A percentile compares a stretch with the other conserved stretches of the same genome.
phyloP scores from a whole-genome alignment of 2,113 vertebrate genomes.

The Sturnus vulgaris region DNA sequence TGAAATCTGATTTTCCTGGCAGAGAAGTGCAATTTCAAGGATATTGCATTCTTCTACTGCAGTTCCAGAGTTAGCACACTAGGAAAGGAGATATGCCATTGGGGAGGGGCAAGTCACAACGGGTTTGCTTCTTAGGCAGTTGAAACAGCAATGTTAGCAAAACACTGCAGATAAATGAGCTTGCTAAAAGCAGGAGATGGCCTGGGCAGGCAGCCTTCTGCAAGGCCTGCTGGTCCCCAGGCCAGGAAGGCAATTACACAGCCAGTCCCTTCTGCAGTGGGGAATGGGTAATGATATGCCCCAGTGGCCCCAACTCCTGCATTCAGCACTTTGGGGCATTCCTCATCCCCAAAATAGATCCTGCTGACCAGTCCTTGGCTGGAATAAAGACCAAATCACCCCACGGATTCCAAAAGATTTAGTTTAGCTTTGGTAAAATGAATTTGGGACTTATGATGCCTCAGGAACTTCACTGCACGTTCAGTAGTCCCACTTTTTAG shows the following conservation, averaged over 20 bases:
- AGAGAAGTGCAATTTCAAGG: slow-evolving; percentile 13
- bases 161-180: slow-evolving; percentile 18
- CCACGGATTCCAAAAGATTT: neutral
- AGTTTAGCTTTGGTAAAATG: neutral
- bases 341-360: neutral
- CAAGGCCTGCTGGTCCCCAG: neutral
- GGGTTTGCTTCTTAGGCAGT: neutral
- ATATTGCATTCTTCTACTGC: slow-evolving; percentile 15
- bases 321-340: slow-evolving; percentile 11
- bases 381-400: neutral
- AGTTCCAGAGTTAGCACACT: neutral
- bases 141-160: slow-evolving; percentile 12
- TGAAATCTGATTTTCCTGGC: slow-evolving; percentile 44
- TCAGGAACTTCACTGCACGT: neutral
- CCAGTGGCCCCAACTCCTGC: neutral
- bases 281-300: neutral
- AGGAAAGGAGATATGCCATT: slow-evolving; percentile 32
- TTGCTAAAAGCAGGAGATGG: slow-evolving; percentile 14
- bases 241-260: neutral
- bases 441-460: neutral
- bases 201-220: neutral
- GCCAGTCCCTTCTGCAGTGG: neutral
- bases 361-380: neutral
- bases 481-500: neutral
- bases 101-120: neutral